Percentiles rank a stretch among this genome's conserved stretches.
phyloP scores from a whole-genome alignment of 2,113 vertebrate species.

The Macquaria australasica region DNA sequence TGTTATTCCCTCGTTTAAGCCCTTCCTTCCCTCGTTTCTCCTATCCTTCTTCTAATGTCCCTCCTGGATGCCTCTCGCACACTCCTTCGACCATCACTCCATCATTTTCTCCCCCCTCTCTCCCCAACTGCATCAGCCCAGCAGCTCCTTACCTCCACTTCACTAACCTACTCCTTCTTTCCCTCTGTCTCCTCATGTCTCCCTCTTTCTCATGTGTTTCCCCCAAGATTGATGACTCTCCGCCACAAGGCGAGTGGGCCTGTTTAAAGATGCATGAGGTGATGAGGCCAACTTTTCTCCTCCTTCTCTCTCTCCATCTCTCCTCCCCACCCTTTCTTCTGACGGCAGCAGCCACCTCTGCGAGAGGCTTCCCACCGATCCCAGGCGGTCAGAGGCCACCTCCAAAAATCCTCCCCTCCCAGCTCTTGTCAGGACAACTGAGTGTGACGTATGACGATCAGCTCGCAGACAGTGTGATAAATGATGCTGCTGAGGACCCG shows the following conservation, averaged over 20 bases:
- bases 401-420: conserved; percentile 34
- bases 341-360: conserved; percentile 53
- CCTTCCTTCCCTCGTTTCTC: conserved; percentile 28
- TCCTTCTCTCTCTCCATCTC: conserved; percentile 18
- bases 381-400: conserved; percentile 48
- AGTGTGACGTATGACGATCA: conserved; percentile 60
- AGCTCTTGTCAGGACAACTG: conserved; percentile 48
- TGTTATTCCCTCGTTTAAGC: conserved; percentile 55
- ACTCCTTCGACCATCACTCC: conserved; percentile 53
- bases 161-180: conserved; percentile 69
- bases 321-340: conserved; percentile 24
- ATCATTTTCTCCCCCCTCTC: conserved; percentile 35
- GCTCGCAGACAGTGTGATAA: conserved; percentile 61
- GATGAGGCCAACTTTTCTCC: conserved; percentile 76
- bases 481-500: conserved; percentile 40
- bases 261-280: conserved; percentile 87
- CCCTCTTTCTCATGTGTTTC: conserved; percentile 68
- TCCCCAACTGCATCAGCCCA: conserved; percentile 47
- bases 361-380: conserved; percentile 39
- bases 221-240: conserved; percentile 85
- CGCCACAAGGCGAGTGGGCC: conserved; percentile 75
- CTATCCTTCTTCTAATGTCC: conserved; percentile 10
- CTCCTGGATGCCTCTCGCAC: conserved; percentile 39
- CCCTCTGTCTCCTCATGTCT: conserved; percentile 68
- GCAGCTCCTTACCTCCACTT: conserved; percentile 67